phyloP scores from a whole-genome alignment of 1,140 invertebrate genomes.

The Octopus bimaculoides region DNA sequence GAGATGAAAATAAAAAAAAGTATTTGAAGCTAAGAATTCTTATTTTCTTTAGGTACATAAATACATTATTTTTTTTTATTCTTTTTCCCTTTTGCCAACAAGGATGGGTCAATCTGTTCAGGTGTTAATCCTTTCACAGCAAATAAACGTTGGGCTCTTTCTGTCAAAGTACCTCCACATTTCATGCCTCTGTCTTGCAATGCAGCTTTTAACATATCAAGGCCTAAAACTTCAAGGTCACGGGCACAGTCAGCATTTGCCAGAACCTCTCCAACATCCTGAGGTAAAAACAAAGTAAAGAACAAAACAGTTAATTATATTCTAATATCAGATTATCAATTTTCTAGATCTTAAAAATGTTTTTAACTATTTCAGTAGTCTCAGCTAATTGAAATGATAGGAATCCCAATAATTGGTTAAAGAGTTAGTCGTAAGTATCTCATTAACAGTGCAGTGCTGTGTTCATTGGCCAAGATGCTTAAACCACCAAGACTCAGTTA shows the following conservation, averaged over 20 bases:
- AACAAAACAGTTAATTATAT: not conserved
- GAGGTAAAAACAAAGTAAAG: not conserved
- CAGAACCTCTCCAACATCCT: conserved; percentile 21
- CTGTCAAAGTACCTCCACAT: conserved; percentile 56
- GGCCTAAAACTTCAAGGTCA: conserved; percentile 52
- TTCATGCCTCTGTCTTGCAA: conserved; percentile 52
- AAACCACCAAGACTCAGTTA: too few relatives aligned
- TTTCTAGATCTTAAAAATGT: too few relatives aligned
- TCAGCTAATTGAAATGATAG: too few relatives aligned
- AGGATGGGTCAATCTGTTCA: conserved; percentile 48
- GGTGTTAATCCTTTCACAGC: conserved; percentile 52
- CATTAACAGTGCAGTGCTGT: too few relatives aligned
- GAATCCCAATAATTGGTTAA: too few relatives aligned
- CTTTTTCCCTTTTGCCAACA: conserved; percentile 53
- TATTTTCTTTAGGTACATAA: too few relatives aligned
- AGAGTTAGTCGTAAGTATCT: too few relatives aligned
- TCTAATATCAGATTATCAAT: not conserved
- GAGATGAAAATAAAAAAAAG: too few relatives aligned
- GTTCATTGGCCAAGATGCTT: too few relatives aligned
- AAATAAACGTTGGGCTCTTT: conserved; percentile 56
- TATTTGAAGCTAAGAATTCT: too few relatives aligned
- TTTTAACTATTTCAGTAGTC: too few relatives aligned
- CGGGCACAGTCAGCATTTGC: conserved; percentile 32
- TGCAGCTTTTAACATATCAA: conserved; percentile 52
- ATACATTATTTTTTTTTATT: conserved; percentile 22